Evolutionary conservation across 2,888 invertebrate genomes (phyloP), one percentile per base, ranked within the genome.

Genomic region (Alcis repandata): DNA sequence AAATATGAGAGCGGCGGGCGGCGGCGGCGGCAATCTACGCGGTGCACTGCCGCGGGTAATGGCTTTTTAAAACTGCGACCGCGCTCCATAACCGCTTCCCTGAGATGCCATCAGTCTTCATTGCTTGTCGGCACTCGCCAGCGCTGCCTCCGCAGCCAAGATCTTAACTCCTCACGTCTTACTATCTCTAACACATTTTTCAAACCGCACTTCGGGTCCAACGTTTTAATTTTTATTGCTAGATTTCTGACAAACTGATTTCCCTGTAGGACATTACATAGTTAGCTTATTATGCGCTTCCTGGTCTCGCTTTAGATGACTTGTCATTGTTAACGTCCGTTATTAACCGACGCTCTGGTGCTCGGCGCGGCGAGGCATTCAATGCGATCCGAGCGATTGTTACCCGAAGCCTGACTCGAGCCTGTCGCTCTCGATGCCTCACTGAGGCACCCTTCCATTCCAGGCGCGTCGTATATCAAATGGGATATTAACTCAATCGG

Each of bases 61-160:
- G 91, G 92, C 91, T 91, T 93, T 93, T 93, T 93, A 92, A 93
- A 92, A 91, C 92, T 92, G 90, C 94, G 93, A 93, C 92, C 91
- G 90, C 90, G 94, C 91, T 93, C 93, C 92, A 89, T 91, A 91
- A 90, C 91, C 88, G 90, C 91, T 92, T 90, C 84, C 84, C 87
- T 88, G 89, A 90, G 90, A 91, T 89, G 91, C 90, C 91, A 92
- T 93, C 92, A 92, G 89, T 92, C 92, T 92, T 91, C 93, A 93
- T 94, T 94, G 94, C 91, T 91, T 94, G 93, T 94, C 93, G 91
- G 86, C 93, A 87, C 90, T 86, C 86, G 86, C 85, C 83, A 82
- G 74, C 87, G 87, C 87, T 83, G 76, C 76, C 71, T 68, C 78
- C 78, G 74, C 77, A 72, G 65, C 76, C 77, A 79, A 86, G 86